Percentiles rank a stretch among this genome's conserved stretches.
Conservation (phyloP, 2,888 invertebrate species). For the Hymenopus coronatus region DNA sequence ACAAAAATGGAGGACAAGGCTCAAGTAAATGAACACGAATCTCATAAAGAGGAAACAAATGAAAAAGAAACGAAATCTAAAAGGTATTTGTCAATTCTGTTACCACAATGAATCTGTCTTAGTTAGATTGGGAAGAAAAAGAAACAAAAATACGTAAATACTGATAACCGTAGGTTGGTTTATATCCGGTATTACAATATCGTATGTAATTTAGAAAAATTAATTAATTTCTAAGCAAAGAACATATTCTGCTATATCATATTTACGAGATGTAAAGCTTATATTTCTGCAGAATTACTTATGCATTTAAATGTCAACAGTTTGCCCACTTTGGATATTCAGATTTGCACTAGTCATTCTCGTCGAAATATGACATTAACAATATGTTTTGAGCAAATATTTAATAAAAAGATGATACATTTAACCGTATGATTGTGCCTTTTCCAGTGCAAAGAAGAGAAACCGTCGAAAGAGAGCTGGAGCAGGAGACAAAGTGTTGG, state of each 20-base stretch:
- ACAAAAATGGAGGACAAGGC: conserved; percentile 50
- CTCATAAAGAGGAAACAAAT: conserved; percentile 50
- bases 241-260: not conserved
- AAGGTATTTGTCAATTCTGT: conserved; percentile 44
- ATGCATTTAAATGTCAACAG: not conserved
- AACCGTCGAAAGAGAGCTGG: conserved; percentile 50
- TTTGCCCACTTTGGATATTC: not conserved
- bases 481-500: conserved; percentile 35
- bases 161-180: not conserved
- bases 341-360: not conserved
- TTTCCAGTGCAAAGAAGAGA: conserved; percentile 50
- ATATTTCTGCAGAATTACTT: not conserved
- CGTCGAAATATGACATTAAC: not conserved
- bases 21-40: conserved; percentile 48
- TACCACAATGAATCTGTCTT: not conserved
- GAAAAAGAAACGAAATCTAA: conserved; percentile 51
- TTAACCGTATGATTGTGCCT: not conserved
- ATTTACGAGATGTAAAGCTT: no score
- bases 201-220: not conserved
- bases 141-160: not conserved
- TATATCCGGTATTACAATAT: not conserved
- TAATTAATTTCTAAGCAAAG: not conserved
- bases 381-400: not conserved
- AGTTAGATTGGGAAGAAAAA: not conserved
- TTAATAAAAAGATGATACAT: not conserved